Base-by-base conservation (phyloP, 2,113 vertebrate species). In the Uria lomvia region DNA sequence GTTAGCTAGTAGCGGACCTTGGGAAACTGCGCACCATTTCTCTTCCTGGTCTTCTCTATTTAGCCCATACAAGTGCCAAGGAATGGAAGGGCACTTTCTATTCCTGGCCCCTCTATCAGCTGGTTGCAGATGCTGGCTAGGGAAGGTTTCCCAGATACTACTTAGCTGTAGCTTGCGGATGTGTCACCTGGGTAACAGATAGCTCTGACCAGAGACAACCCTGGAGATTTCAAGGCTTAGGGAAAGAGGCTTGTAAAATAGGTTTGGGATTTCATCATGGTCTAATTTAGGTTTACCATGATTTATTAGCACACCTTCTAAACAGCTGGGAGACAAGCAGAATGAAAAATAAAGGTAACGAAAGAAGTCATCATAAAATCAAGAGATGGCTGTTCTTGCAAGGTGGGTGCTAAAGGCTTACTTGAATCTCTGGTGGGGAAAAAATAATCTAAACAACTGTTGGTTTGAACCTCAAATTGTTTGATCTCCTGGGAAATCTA, bases 81-180 rank as follows among this genome's bases (percentile, higher is more conserved):
- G 50, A 59, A 77, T 0, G 1, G 45, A 50, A 63, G 24, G 42
- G 15, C 0, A 0, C 17, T 74, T 82, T 63, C 32, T 60, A 1
- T n/a, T 52, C 16, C 30, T 38, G 22, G 47, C 11, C 8, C 15
- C 11, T 43, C n/a, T 50, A 34, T 55, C 66, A 59, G 45, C 11
- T 82, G n/a, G 1, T 26, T 88, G 70, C 52, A 93, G 56, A 50
- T 32, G 32, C 11, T 62, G 16, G 15, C 30, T 34, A 60, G 52
- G 43, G 18, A 88, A 92, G 26, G n/a, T 38, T 78, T 93, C 34
- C 21, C 40, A 82, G n/a, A 19, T 86, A 45, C 47, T 32, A 23
- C 7, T 66, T 16, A 52, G 27, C 8, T 84, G 63, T 18, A 77
- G 22, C 32, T 56, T 75, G 38, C 1, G 4, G 29, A 52, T 52